These are phyloP conservation scores for Sesia bembeciformis DNA, from an alignment of 2,888 invertebrate species.

Conservation along the genomic window DNA sequence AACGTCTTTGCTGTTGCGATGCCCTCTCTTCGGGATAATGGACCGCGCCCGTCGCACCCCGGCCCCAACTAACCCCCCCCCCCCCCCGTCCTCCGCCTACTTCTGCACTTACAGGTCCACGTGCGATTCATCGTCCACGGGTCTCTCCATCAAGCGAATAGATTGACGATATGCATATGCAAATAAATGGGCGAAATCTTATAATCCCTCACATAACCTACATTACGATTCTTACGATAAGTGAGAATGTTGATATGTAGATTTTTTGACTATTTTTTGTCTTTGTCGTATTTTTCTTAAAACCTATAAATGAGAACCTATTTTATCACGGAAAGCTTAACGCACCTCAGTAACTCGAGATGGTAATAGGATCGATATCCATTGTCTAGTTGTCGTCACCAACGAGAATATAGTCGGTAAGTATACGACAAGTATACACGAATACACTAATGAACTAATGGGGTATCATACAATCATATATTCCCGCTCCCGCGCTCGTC, in stretches of 20 bases:
- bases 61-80: constrained; percentile 11
- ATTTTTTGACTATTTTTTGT: no score
- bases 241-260: no score
- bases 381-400: constrained; percentile 13
- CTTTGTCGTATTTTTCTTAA: no score
- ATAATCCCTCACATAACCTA: no score
- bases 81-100: constrained; percentile 6
- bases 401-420: constrained; percentile 12
- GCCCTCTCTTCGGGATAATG: constrained; percentile 64
- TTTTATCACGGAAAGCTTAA: no score
- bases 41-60: constrained; percentile 33
- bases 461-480: constrained; percentile 51
- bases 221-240: no score
- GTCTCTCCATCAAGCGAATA: no score
- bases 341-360: no score
- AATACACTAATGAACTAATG: constrained; percentile 61
- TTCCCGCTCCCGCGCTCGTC: constrained; percentile 20
- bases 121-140: neutral
- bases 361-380: constrained; percentile 10
- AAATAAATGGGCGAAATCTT: no score
- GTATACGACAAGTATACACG: constrained; percentile 40
- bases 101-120: constrained; percentile 2
- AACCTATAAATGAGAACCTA: no score
- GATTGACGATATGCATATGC: no score
- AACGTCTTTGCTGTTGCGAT: constrained; percentile 65